Evolutionary conservation across 1,140 invertebrate species (phyloP).

Genomic region (Drosophila mojavensis): DNA sequence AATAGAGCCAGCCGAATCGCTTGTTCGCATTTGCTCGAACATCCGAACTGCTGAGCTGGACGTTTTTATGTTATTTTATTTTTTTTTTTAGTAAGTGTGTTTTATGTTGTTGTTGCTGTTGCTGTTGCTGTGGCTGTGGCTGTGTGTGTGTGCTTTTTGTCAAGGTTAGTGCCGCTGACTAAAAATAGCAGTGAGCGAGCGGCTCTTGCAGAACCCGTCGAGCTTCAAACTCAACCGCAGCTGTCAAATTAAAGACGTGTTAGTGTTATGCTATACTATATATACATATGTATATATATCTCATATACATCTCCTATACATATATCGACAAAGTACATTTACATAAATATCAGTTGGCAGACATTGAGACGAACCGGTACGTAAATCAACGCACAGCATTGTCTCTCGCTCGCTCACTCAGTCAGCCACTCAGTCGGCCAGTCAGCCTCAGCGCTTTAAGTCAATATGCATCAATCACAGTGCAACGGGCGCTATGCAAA

Average conservation of each 20-base stretch:
- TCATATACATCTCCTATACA: background rate
- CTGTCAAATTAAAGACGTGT: conserved; percentile 73
- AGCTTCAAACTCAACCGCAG: conserved; percentile 56
- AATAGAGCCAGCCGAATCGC: conserved; percentile 54
- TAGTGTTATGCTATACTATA: conserved; percentile 62
- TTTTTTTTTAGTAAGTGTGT: conserved; percentile 34
- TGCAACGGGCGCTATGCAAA: conserved; percentile 72
- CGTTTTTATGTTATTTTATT: conserved; percentile 9
- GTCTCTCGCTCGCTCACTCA: background rate
- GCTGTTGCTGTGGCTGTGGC: background rate
- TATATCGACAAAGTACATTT: conserved; percentile 28
- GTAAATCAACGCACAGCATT: conserved; percentile 40
- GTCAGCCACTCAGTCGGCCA: background rate
- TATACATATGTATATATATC: conserved; percentile 43
- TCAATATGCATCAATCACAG: conserved; percentile 68
- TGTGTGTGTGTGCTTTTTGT: conserved; percentile 15
- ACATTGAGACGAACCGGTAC: conserved; percentile 63
- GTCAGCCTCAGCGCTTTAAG: conserved; percentile 23
- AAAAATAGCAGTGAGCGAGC: conserved; percentile 76
- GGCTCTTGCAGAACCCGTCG: conserved; percentile 52
- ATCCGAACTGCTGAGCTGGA: conserved; percentile 18
- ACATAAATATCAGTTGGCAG: conserved; percentile 45
- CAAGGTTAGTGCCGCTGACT: conserved; percentile 66
- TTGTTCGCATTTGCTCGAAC: conserved; percentile 40
- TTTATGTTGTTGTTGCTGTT: conserved; percentile 5